Evolutionary conservation across 2,888 invertebrate genomes (phyloP).

Genomic region (Cheilosia grossa): DNA sequence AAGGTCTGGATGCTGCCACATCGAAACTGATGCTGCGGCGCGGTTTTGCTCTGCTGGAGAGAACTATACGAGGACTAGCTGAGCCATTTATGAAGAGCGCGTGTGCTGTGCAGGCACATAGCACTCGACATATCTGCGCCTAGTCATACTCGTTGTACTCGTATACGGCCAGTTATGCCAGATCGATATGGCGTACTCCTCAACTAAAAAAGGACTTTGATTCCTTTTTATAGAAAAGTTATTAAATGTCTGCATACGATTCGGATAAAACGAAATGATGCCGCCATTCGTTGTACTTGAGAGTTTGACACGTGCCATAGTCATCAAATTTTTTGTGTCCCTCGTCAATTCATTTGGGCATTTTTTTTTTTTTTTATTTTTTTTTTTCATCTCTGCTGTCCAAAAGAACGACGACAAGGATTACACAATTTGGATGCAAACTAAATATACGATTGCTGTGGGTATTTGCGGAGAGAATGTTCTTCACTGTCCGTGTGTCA

Average conservation of each 20-base stretch:
- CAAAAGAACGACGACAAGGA: constrained; percentile 31
- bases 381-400: no score
- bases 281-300: constrained; percentile 51
- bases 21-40: constrained; percentile 1
- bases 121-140: neutral
- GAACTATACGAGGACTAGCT: no score
- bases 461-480: constrained; percentile 25
- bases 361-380: constrained; percentile 4
- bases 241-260: constrained; percentile 48
- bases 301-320: constrained; percentile 61
- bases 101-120: constrained; percentile 37
- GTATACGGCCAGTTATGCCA: neutral
- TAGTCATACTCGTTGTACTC: neutral
- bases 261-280: constrained; percentile 54
- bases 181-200: constrained; percentile 45
- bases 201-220: constrained; percentile 29
- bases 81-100: constrained; percentile 28
- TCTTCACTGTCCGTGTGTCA: constrained; percentile 42
- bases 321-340: constrained; percentile 50
- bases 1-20: constrained; percentile 2
- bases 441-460: constrained; percentile 11
- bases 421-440: constrained; percentile 47
- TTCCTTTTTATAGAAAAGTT: constrained; percentile 44
- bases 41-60: neutral
- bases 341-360: neutral